phyloP scores from a whole-genome alignment of 2,888 invertebrate species.

The Eudemis profundana region DNA sequence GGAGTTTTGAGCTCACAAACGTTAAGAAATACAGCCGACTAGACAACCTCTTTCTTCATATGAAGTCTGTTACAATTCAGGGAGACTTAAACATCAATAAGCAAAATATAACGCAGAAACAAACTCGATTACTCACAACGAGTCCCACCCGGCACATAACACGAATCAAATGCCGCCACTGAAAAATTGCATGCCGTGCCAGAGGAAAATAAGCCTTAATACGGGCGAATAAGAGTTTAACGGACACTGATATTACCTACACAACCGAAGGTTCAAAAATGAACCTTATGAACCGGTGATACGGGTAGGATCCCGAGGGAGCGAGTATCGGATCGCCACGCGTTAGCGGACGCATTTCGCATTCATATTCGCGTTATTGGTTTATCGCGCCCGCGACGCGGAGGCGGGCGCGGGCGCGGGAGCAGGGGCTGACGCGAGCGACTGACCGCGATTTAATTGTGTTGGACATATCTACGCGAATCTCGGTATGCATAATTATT shows the following conservation, averaged over 20 bases:
- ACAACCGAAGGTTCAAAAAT: not conserved
- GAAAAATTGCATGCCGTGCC: conserved; percentile 31
- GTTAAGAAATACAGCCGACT: too few relatives aligned
- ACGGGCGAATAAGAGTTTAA: not conserved
- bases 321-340: not conserved
- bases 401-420: too few relatives aligned
- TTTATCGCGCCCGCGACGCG: conserved; percentile 30
- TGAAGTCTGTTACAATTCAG: too few relatives aligned
- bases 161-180: conserved; percentile 28
- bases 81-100: conserved; percentile 4
- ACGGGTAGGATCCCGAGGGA: not conserved
- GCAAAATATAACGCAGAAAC: not conserved
- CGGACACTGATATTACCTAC: conserved; percentile 5
- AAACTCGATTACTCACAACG: conserved; percentile 20
- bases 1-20: too few relatives aligned
- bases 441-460: conserved; percentile 20
- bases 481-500: not conserved
- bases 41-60: too few relatives aligned
- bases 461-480: conserved; percentile 19
- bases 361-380: conserved; percentile 42
- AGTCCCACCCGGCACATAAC: conserved; percentile 34
- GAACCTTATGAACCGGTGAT: conserved; percentile 2
- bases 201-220: conserved; percentile 6
- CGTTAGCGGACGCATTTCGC: conserved; percentile 20
- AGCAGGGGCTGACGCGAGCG: too few relatives aligned